Evolutionary conservation across 2,888 invertebrate species (phyloP).

Genomic region (Napeogenes sylphis): DNA sequence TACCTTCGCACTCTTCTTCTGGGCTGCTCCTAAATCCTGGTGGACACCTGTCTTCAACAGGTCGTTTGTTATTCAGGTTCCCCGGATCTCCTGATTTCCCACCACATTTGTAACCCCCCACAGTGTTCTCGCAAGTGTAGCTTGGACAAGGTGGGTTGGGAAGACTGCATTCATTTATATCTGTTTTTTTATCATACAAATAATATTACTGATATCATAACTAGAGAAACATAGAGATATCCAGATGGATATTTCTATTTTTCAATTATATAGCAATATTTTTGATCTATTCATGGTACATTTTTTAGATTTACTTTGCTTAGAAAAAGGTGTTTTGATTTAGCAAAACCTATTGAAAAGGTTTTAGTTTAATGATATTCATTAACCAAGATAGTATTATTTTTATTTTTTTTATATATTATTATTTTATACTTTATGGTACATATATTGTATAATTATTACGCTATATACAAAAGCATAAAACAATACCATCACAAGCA

Average conservation of each 20-base stretch:
- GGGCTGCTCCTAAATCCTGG: slow-evolving; percentile 67
- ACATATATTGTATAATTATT: background rate
- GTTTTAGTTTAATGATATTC: too few relatives aligned
- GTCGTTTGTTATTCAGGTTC: slow-evolving; percentile 40
- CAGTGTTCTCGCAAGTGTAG: slow-evolving; percentile 66
- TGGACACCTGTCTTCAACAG: slow-evolving; percentile 68
- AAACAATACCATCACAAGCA: slow-evolving; percentile 69
- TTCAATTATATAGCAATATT: too few relatives aligned
- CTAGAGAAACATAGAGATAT: too few relatives aligned
- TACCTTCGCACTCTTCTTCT: slow-evolving; percentile 73
- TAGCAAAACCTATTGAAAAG: too few relatives aligned
- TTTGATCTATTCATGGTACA: too few relatives aligned
- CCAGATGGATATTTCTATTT: too few relatives aligned
- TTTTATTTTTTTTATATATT: too few relatives aligned
- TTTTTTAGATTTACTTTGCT: too few relatives aligned
- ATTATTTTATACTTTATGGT: background rate
- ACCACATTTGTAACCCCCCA: slow-evolving; percentile 70
- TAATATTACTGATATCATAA: too few relatives aligned
- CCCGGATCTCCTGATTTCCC: slow-evolving; percentile 58
- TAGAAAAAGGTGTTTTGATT: too few relatives aligned
- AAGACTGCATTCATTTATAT: slow-evolving; percentile 89
- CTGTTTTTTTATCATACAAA: slow-evolving; percentile 50
- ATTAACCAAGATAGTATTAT: too few relatives aligned
- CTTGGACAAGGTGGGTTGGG: slow-evolving; percentile 61
- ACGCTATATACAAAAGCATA: background rate